Evolutionary conservation across 2,888 invertebrate species (phyloP), one percentile per base, ranked within the genome.

Genomic region (Lithophane semibrunnea): DNA sequence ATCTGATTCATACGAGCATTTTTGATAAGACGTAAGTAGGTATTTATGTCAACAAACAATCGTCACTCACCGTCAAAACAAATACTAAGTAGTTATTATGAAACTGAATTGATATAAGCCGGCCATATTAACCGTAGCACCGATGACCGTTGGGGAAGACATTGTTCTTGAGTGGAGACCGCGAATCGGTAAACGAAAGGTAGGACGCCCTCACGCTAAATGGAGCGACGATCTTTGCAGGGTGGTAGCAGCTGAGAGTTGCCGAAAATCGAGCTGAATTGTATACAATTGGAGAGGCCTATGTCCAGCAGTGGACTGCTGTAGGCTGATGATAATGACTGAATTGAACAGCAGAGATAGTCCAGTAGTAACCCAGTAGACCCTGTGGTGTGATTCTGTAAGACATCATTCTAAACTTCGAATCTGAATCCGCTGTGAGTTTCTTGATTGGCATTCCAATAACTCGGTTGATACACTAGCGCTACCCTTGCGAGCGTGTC

Each of bases 1-100:
- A 24, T 49, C 3, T 82, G 71, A 84, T 13, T 84, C 75, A 82
- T 29, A n/a, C 24, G n/a, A 37, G 5, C 37, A 13, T 65, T 72
- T 16, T n/a, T 5, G 60, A 49, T 63, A 74, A 37, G 16, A 65
- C 13, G 56, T 29, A 24, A 16, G 24, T 60, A 60, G 16, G 13
- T 58, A 24, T 24, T 13, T 24, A 60, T 24, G 29, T 47, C 13
- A 4, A 29, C 24, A 60, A n/a, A 54, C 47, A 60, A 56, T 66
- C 0, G 21, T 42, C 18, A 21, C 18, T 21, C 3, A 18, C 47
- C 18, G 13, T 13, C 5, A 10, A 24, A 37, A 37, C 37, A 37
- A 47, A 71, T 12, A 64, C 16, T 7, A 21, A 9, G 21, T 21
- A 54, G 21, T 54, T 21, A 54, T 54, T 54, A 54, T 21, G 54